A percentile compares a stretch with the other conserved stretches of the same genome.
Evolutionary conservation across 2,797 vertebrate species (phyloP).

Genomic region (Lepus townsendii): DNA sequence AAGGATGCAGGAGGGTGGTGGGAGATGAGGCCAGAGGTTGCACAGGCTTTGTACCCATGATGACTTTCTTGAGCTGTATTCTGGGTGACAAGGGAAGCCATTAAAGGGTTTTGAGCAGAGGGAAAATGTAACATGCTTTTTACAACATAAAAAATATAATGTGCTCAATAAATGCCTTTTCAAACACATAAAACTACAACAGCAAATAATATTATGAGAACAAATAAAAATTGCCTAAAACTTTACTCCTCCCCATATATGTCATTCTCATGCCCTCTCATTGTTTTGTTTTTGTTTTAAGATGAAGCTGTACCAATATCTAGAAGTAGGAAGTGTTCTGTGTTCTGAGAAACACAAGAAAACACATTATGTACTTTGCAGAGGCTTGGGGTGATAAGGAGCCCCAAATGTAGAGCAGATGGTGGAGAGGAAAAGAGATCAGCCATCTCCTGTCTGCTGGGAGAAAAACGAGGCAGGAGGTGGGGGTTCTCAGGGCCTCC

Average conservation of each 20-base stretch:
- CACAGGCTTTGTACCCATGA: background rate
- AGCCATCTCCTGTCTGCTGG: background rate
- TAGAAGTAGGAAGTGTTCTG: background rate
- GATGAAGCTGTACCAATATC: background rate
- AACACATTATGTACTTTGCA: background rate
- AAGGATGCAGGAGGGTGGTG: background rate
- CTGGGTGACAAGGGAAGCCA: background rate
- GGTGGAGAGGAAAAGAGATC: background rate
- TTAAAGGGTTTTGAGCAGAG: background rate
- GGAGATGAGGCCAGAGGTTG: too few species aligned
- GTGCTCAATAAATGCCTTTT: background rate
- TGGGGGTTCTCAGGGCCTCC: background rate
- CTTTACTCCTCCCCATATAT: background rate
- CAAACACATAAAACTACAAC: constrained; percentile 35
- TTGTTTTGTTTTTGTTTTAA: background rate
- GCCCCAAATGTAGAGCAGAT: background rate
- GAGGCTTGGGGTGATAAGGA: background rate
- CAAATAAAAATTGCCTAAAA: background rate
- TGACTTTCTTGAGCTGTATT: background rate
- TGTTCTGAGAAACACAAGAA: constrained; percentile 5
- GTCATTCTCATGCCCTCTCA: background rate
- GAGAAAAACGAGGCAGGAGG: background rate
- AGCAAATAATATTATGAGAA: constrained; percentile 30
- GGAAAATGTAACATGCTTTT: background rate
- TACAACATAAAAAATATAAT: background rate